These are phyloP conservation scores for Venturia canescens DNA, from an alignment of 1,140 invertebrate genomes.

Conservation along the genomic window DNA sequence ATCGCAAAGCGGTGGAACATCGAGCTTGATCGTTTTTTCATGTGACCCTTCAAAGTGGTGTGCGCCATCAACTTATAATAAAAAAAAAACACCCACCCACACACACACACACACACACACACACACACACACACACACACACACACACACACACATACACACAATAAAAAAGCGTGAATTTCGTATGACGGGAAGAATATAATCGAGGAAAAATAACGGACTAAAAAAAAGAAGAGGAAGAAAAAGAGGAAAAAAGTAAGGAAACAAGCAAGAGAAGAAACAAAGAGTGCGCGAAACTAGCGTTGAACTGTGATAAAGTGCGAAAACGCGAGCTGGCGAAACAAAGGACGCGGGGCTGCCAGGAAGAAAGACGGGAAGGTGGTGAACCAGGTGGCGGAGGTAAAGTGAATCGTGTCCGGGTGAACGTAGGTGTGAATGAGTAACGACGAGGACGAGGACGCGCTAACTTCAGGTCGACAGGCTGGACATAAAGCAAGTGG, in stretches of 20 bases:
- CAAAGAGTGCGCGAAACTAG: conserved; percentile 11
- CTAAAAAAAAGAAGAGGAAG: too few relatives aligned
- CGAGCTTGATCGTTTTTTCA: too few relatives aligned
- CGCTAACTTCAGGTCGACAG: background rate
- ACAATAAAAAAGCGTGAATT: too few relatives aligned
- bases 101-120: too few relatives aligned
- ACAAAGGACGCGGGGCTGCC: conserved; percentile 25
- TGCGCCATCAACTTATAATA: too few relatives aligned
- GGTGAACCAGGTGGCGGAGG: conserved; percentile 40
- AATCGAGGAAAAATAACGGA: background rate
- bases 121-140: too few relatives aligned
- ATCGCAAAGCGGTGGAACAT: too few relatives aligned
- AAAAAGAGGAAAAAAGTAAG: background rate
- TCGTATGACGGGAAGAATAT: too few relatives aligned
- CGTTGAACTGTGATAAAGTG: conserved; percentile 37
- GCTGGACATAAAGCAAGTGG: conserved; percentile 56
- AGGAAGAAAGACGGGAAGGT: conserved; percentile 19
- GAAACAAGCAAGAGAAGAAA: background rate
- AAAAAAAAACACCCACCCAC: too few relatives aligned
- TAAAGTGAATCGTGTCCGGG: conserved; percentile 34
- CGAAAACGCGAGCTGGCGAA: conserved; percentile 29
- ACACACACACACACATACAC: too few relatives aligned
- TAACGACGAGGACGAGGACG: conserved; percentile 26
- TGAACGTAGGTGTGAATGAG: conserved; percentile 41
- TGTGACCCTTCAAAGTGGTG: too few relatives aligned